Evolutionary conservation across 2,113 vertebrate genomes (phyloP).

Genomic region (Fukomys damarensis): DNA sequence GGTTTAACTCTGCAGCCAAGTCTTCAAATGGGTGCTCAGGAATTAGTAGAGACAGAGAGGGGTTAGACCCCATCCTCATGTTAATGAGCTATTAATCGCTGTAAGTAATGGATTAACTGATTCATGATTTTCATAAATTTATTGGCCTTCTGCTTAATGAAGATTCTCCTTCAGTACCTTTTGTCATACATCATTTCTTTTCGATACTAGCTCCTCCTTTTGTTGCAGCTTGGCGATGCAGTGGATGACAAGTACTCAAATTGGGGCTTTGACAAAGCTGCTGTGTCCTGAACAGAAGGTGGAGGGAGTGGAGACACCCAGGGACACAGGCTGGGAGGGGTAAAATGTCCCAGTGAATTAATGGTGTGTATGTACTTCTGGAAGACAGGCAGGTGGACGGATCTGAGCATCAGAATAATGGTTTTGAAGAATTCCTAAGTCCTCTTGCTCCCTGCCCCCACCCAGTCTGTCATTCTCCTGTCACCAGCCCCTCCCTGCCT

Average conservation of each 20-base stretch:
- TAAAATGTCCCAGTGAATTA: neutral
- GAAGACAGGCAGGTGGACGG: accelerated
- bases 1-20: neutral
- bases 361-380: neutral
- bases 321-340: neutral
- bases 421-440: neutral
- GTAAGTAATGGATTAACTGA: conserved; percentile 82
- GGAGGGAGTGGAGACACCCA: neutral
- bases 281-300: neutral
- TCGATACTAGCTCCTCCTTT: conserved; percentile 55
- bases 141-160: conserved; percentile 83
- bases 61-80: conserved; percentile 76
- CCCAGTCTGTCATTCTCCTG: neutral
- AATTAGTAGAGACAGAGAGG: conserved; percentile 58
- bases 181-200: conserved; percentile 73
- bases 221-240: neutral
- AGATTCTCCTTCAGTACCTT: conserved; percentile 75
- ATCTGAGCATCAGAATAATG: neutral
- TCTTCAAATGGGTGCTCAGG: neutral
- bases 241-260: neutral
- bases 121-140: conserved; percentile 85
- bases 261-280: neutral
- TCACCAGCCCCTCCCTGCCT: neutral
- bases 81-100: conserved; percentile 85
- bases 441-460: neutral